Conservation (phyloP, 2,113 vertebrate species). For the Sminthopsis crassicaudata region DNA sequence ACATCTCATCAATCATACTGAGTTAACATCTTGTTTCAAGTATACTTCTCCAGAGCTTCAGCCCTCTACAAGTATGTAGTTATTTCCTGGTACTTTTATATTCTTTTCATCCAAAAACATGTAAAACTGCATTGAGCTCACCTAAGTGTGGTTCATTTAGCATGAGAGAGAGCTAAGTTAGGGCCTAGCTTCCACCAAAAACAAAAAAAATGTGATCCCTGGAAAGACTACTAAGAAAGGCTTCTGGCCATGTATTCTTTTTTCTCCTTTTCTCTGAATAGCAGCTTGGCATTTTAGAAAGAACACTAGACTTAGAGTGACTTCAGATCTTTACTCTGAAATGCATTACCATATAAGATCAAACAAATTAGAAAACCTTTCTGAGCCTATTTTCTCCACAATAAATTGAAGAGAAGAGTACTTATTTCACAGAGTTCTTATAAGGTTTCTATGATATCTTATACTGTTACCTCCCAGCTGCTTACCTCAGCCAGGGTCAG, state of each 20-base stretch:
- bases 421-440: not conserved
- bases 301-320: not conserved
- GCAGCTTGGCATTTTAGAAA: not conserved
- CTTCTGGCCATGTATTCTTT: not conserved
- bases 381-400: conserved; percentile 15
- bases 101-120: not conserved
- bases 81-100: not conserved
- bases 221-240: not conserved
- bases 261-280: not conserved
- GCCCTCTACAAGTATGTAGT: not conserved
- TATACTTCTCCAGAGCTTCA: no score
- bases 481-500: no score
- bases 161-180: not conserved
- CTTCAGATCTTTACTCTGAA: not conserved
- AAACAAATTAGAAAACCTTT: not conserved
- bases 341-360: not conserved
- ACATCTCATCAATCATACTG: no score
- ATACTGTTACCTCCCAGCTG: no score
- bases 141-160: not conserved
- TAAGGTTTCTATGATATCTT: conserved; percentile 2
- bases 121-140: not conserved
- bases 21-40: no score
- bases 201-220: not conserved
- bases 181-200: not conserved
- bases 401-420: conserved; percentile 3